Percentiles rank a stretch among this genome's conserved stretches.
These are phyloP conservation scores for Nebria ingens DNA, from an alignment of 1,140 invertebrate genomes.

Conservation along the genomic window DNA sequence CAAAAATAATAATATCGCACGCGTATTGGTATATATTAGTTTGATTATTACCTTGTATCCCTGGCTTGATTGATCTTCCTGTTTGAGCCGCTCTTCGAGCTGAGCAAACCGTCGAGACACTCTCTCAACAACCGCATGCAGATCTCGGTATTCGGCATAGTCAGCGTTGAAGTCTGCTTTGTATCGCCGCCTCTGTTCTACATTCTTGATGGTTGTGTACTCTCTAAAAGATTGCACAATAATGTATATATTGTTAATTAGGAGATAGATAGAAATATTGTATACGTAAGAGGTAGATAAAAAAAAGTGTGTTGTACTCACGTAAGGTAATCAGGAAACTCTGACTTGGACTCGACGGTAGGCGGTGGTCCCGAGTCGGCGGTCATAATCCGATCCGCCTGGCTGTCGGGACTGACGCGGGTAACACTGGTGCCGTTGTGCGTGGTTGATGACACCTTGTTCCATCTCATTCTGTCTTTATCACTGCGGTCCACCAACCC, in stretches of 20 bases:
- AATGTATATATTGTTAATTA: not conserved
- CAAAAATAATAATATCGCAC: no score
- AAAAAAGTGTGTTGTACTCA: constrained; percentile 30
- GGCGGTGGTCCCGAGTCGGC: constrained; percentile 15
- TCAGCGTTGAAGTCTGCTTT: constrained; percentile 79
- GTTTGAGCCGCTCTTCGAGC: constrained; percentile 54
- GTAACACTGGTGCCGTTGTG: constrained; percentile 19
- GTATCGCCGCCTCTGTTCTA: constrained; percentile 69
- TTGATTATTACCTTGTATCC: constrained; percentile 42
- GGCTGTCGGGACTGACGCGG: constrained; percentile 30
- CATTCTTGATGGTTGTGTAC: constrained; percentile 64
- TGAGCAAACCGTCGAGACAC: constrained; percentile 66
- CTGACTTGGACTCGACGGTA: constrained; percentile 23
- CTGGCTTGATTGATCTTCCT: constrained; percentile 37
- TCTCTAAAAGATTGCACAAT: constrained; percentile 43
- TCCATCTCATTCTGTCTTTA: constrained; percentile 24
- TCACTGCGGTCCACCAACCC: constrained; percentile 18
- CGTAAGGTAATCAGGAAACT: constrained; percentile 44
- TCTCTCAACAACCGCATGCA: constrained; percentile 64
- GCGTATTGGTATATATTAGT: no score
- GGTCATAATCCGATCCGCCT: constrained; percentile 24
- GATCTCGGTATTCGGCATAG: constrained; percentile 69
- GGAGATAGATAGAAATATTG: constrained; percentile 14
- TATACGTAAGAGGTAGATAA: no score
- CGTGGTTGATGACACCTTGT: constrained; percentile 23